Percentiles rank a stretch among this genome's conserved stretches.
Conservation (phyloP, 2,797 vertebrate genomes). For the Prionace glauca region DNA sequence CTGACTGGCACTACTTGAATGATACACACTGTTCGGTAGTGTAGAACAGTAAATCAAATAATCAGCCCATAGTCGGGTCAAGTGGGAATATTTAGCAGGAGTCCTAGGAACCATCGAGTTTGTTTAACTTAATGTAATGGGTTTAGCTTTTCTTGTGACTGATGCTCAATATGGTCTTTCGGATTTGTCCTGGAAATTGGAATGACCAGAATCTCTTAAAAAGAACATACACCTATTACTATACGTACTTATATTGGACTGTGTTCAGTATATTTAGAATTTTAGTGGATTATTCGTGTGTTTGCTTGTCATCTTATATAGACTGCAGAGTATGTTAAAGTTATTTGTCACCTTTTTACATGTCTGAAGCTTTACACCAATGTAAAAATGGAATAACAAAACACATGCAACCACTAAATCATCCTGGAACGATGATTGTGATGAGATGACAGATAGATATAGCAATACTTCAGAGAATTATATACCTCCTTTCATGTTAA, state of each 20-base stretch:
- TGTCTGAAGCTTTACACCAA: not conserved
- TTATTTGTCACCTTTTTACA: not conserved
- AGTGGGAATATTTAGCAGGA: not conserved
- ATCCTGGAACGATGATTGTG: not conserved
- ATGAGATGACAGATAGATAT: not conserved
- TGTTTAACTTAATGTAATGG: not conserved
- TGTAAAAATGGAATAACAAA: not conserved
- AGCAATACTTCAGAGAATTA: not conserved
- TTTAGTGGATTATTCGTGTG: not conserved
- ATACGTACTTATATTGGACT: not conserved
- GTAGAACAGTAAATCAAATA: not conserved
- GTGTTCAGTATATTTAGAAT: not conserved
- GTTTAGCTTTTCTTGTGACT: not conserved
- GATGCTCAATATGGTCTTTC: not conserved
- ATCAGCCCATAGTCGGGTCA: not conserved
- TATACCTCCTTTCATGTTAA: not conserved
- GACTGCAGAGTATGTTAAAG: not conserved
- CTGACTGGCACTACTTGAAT: constrained; percentile 10
- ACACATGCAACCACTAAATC: not conserved
- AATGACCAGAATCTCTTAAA: not conserved
- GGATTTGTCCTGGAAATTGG: not conserved
- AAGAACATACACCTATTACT: too few relatives aligned
- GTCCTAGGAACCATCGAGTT: not conserved
- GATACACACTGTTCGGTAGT: not conserved
- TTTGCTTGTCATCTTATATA: not conserved